Base-by-base conservation (phyloP, 2,113 vertebrate species). In the Epinephelus lanceolatus region DNA sequence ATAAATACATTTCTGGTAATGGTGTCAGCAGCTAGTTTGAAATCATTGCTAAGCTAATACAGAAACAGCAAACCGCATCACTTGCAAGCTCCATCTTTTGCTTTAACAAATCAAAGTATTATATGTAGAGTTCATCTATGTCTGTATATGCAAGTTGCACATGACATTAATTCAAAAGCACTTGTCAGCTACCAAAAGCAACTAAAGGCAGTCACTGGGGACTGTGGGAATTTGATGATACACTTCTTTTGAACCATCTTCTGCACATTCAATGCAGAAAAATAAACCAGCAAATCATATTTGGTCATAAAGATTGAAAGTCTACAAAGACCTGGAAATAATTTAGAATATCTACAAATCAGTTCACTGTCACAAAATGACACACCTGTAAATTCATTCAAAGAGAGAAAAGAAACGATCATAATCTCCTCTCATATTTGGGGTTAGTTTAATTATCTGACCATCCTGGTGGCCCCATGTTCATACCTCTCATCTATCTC, bases 291-390 rank as follows among this genome's bases (percentile, higher is more conserved):
- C 13, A 55, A 73, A 56, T 56, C 55, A 86, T 30, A 86, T 88
- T 82, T 84, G 59, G 79, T 84, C 86, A 71, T n/a, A 62, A 77
- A 74, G 70, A 79, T 33, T 59, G 11, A 76, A 84, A 80, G 78
- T 68, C 67, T 84, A 63, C 37, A 77, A 81, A 88, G 45, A 72
- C 30, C 49, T 52, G 63, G 7, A 62, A 78, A 83, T 61, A 57
- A 78, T 70, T 80, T 63, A 23, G 27, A 80, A 57, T 73, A 70
- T 66, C 37, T 72, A 76, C 56, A 84, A 67, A 86, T 79, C 65
- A 63, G 42, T 72, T 83, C 67, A 71, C 47, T 68, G 60, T 33
- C 55, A 71, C 66, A 74, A 42, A 37, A 78, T 69, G 57, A 56
- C n/a, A 74, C 56, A 33, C 0, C 8, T 59, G 61, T 52, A 59